phyloP scores from a whole-genome alignment of 2,888 invertebrate species.

The Eristalis intricaria region DNA sequence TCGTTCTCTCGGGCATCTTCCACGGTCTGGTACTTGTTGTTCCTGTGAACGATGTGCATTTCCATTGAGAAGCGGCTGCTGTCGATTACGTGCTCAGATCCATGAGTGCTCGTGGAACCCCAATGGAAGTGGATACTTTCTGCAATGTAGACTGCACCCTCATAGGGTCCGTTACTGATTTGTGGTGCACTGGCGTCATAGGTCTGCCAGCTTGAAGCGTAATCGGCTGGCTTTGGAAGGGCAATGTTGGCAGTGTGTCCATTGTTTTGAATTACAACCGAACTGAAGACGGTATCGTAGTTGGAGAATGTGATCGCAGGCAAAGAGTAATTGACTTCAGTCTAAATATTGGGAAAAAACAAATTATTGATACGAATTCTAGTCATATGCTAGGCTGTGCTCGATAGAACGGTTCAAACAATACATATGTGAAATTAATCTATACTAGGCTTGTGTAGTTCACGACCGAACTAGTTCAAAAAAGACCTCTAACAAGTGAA shows the following conservation, averaged over 20 bases:
- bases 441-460: too few relatives aligned
- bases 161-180: conserved; percentile 57
- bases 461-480: too few relatives aligned
- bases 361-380: background rate
- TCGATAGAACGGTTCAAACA: too few relatives aligned
- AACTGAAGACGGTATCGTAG: conserved; percentile 51
- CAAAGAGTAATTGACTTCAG: conserved; percentile 40
- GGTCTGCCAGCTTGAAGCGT: too few relatives aligned
- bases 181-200: conserved; percentile 41
- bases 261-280: conserved; percentile 64
- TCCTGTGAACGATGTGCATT: conserved; percentile 73
- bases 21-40: conserved; percentile 68
- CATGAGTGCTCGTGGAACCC: conserved; percentile 71
- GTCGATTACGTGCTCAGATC: conserved; percentile 73
- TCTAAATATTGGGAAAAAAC: conserved; percentile 27
- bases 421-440: too few relatives aligned
- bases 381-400: background rate
- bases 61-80: conserved; percentile 72
- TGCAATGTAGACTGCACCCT: conserved; percentile 38
- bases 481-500: too few relatives aligned
- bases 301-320: conserved; percentile 52
- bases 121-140: conserved; percentile 74
- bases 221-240: conserved; percentile 56
- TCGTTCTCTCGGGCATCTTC: conserved; percentile 59
- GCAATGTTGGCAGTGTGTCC: conserved; percentile 70